Conservation (phyloP, 2,113 vertebrate species). For the Pan troglodytes region NHGRI_mPanTro3-v2.1_pri NC_072413.2:91061001-91061500, state of each 20-base stretch:
- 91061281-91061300: background rate
- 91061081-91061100: too few relatives aligned
- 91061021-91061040: too few relatives aligned
- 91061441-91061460: background rate
- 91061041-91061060: too few relatives aligned
- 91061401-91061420: fast-evolving
- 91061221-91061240: background rate
- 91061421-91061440: fast-evolving
- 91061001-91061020: too few relatives aligned
- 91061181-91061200: background rate
- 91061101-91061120: too few relatives aligned
- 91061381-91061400: fast-evolving
- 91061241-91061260: background rate
- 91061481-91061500: background rate
- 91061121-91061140: too few relatives aligned
- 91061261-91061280: background rate
- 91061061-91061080: too few relatives aligned
- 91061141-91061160: too few relatives aligned
- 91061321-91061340: background rate
- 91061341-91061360: fast-evolving
- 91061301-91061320: background rate
- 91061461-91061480: background rate
- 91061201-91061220: background rate
- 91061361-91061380: fast-evolving
- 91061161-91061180: too few relatives aligned